These are phyloP conservation scores for Phaethon lepturus DNA, from an alignment of 2,113 vertebrate species.

Conservation along the genomic window DNA sequence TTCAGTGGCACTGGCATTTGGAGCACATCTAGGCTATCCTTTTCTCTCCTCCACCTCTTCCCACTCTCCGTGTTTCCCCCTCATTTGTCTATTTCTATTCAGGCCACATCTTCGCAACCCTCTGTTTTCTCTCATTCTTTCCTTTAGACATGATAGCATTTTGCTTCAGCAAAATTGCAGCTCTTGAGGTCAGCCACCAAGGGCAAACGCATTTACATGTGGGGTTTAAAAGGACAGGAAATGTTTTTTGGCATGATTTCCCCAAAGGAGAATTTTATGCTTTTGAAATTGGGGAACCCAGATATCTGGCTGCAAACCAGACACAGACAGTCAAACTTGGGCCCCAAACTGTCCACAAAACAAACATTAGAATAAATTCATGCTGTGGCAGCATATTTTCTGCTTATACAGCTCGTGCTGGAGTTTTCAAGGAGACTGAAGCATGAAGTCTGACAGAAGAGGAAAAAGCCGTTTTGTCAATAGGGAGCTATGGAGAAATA, in stretches of 20 bases:
- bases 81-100: conserved; percentile 6
- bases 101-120: not conserved
- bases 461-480: not conserved
- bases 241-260: not conserved
- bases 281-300: not conserved
- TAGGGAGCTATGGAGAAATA: not conserved
- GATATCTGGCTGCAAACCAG: not conserved
- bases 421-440: conserved; percentile 28
- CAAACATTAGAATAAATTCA: conserved; percentile 5
- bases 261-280: not conserved
- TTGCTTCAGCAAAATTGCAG: conserved; percentile 2
- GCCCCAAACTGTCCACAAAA: not conserved
- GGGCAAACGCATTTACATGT: not conserved
- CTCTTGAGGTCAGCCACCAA: conserved; percentile 1
- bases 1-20: not conserved
- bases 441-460: not conserved
- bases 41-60: not conserved
- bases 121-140: conserved; percentile 23
- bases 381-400: conserved; percentile 7
- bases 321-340: not conserved
- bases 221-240: not conserved
- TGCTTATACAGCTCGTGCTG: conserved; percentile 2
- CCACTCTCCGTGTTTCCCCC: not conserved
- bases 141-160: conserved; percentile 20
- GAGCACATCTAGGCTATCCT: not conserved